These are phyloP conservation scores for Drosophila gaucha DNA, from an alignment of 2,888 invertebrate genomes.

Conservation along the genomic window DNA sequence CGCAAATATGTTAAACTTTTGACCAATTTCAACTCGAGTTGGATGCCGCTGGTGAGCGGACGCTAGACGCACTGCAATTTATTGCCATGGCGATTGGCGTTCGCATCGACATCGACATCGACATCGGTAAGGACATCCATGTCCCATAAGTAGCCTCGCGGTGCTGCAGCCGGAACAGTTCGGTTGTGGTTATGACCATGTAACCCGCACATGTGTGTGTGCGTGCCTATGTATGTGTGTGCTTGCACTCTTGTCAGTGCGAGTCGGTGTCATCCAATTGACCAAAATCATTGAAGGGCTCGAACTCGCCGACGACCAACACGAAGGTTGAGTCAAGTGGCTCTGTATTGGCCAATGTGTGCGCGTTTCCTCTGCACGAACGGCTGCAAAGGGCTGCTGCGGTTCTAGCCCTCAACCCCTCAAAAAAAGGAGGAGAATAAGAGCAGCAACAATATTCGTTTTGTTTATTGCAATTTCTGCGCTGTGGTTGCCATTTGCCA, in stretches of 20 bases:
- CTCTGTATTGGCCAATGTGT: conserved; percentile 52
- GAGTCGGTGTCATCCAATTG: conserved; percentile 55
- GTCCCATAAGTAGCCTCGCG: conserved; percentile 63
- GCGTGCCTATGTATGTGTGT: neutral
- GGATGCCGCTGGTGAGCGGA: conserved; percentile 51
- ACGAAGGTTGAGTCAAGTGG: conserved; percentile 34
- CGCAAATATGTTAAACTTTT: conserved; percentile 81
- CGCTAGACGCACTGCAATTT: conserved; percentile 67
- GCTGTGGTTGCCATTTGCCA: conserved; percentile 32
- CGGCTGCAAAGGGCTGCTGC: conserved; percentile 3
- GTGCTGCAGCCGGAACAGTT: conserved; percentile 45
- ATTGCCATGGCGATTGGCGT: conserved; percentile 77
- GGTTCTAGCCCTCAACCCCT: conserved; percentile 10
- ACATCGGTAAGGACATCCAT: conserved; percentile 19
- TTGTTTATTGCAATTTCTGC: conserved; percentile 66
- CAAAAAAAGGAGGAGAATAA: conserved; percentile 27
- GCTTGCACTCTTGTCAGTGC: conserved; percentile 17
- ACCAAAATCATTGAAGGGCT: conserved; percentile 57
- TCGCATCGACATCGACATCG: conserved; percentile 9
- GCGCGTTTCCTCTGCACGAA: conserved; percentile 1
- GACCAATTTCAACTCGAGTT: conserved; percentile 79
- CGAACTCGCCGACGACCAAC: conserved; percentile 6
- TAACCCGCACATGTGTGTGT: conserved; percentile 14
- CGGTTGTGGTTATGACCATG: conserved; percentile 62
- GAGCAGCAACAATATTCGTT: conserved; percentile 53